Evolutionary conservation across 2,888 invertebrate species (phyloP), one percentile per base, ranked within the genome.

Genomic region (Parelbella ahira): DNA sequence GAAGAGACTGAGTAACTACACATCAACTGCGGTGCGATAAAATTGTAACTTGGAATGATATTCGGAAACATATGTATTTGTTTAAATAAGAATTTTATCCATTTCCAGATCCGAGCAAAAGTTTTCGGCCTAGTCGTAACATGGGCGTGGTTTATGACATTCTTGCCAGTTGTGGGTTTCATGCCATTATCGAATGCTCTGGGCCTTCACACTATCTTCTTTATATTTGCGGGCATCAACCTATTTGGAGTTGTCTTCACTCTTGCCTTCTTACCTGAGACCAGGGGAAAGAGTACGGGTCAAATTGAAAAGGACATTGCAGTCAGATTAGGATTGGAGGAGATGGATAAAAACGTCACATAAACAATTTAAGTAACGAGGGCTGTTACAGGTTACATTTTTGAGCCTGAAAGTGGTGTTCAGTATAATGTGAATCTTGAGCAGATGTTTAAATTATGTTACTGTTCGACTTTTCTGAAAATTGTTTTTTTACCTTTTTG

Each of bases 181-280:
- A 48, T 51, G 2, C 56, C 58, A 0, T 44, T 74, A 5, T 47
- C 60, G 0, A 50, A 41, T n/a, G 37, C 44, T 0, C 49, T 76
- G 1, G 87, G 86, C 0, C 60, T 56, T 1, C 58, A 79, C 29
- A 61, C 63, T 0, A 67, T 68, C 7, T 84, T 82, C 58, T 75
- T 66, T 55, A 42, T 62, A 2, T 86, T 73, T 49, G 65, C 73
- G 5, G 57, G 48, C 0, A 53, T 74, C n/a, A 76, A 79, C 53
- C 27, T 74, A 15, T 37, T 66, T 1, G 68, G 77, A 0, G 56
- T 63, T 3, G 18, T 74, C 39, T 63, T 71, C 20, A 58, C 66
- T 32, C 50, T 74, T 20, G 47, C 74, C 29, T 53, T 63, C 20
- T 52, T 86, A 13, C 84, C 83, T 0, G 88, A 87, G 53, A 86